phyloP scores from a whole-genome alignment of 2,113 vertebrate genomes.

The Etia nguti region DNA sequence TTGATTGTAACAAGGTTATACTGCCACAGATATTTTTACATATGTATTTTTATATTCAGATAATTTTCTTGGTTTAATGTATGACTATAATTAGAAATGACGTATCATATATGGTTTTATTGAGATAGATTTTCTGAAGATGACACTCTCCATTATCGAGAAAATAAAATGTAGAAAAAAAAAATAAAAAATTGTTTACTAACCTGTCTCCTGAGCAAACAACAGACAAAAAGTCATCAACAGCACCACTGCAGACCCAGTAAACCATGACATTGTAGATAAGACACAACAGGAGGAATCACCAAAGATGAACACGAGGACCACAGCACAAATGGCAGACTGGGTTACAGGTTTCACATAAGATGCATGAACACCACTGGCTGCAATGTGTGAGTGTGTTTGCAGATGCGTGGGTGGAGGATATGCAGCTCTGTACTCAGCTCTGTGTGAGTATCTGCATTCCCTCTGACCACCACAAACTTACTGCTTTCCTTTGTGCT shows the following conservation, averaged over 20 bases:
- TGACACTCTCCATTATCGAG: neutral
- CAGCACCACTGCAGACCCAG: neutral
- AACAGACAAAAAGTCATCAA: neutral
- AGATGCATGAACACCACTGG: neutral
- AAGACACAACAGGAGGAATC: neutral
- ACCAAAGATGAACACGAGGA: neutral
- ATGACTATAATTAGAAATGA: neutral
- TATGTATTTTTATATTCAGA: neutral
- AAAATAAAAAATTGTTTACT: neutral
- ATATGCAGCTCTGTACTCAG: neutral
- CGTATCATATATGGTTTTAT: neutral
- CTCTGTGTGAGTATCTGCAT: neutral
- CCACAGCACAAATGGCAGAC: neutral
- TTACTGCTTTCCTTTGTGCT: neutral
- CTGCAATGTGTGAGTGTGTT: neutral
- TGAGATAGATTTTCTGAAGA: neutral
- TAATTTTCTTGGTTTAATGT: neutral
- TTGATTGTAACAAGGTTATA: neutral
- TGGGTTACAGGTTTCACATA: neutral
- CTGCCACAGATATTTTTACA: accelerated
- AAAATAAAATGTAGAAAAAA: neutral
- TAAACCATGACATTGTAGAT: neutral
- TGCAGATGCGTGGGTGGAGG: neutral
- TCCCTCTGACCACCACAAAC: neutral
- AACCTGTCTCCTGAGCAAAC: neutral